phyloP scores from a whole-genome alignment of 2,113 vertebrate species.

The Mastomys coucha region DNA sequence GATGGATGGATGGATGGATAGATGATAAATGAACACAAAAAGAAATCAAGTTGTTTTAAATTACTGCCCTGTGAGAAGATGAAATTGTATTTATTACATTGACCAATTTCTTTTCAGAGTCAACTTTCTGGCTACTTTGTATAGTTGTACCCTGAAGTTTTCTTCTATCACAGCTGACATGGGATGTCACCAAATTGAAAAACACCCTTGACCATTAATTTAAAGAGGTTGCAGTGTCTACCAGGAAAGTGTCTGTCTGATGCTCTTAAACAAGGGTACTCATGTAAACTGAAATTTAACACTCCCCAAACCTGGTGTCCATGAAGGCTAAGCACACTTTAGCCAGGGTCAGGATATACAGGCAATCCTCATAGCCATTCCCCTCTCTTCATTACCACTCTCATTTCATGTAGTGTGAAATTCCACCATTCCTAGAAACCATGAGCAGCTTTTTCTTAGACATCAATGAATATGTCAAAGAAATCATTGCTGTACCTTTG shows the following conservation, averaged over 20 bases:
- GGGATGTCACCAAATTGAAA: neutral
- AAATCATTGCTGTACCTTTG: neutral
- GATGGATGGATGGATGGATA: no score
- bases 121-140: constrained; percentile 25
- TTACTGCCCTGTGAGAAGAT: constrained; percentile 3
- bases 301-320: constrained; percentile 49
- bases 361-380: neutral
- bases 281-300: constrained; percentile 43
- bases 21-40: neutral
- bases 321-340: neutral
- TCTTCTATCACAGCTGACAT: neutral
- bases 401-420: neutral
- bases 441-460: neutral
- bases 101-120: neutral
- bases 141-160: neutral
- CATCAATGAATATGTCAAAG: neutral
- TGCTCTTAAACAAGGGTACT: constrained; percentile 71
- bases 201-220: constrained; percentile 60
- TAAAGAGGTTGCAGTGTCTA: constrained; percentile 77
- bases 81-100: constrained; percentile 35
- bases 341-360: neutral
- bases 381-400: neutral
- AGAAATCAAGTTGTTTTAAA: constrained; percentile 35
- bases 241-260: constrained; percentile 50
- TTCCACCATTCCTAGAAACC: neutral